Evolutionary conservation across 2,888 invertebrate species (phyloP).

Genomic region (Tenthredo livida): DNA sequence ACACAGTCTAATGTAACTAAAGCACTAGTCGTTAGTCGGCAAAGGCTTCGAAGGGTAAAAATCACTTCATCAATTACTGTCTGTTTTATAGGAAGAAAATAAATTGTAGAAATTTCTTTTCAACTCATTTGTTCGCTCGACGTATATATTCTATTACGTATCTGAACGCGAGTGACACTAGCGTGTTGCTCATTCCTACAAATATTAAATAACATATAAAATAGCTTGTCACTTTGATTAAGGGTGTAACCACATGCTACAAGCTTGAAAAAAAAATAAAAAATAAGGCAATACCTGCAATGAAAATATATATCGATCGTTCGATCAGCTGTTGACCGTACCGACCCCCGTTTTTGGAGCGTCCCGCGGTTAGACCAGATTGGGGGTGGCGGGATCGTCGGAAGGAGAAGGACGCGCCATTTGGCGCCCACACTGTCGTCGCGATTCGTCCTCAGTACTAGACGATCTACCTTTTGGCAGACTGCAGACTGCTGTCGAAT

Average conservation of each 20-base stretch:
- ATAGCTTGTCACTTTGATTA: conserved; percentile 53
- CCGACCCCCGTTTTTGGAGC: conserved; percentile 41
- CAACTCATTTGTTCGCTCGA: neutral
- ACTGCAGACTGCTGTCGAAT: conserved; percentile 1
- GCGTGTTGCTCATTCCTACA: conserved; percentile 6
- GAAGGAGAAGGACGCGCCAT: conserved; percentile 47
- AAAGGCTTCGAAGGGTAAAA: neutral
- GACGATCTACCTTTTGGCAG: conserved; percentile 30
- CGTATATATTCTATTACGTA: neutral
- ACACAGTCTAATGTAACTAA: conserved; percentile 8
- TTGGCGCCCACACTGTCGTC: conserved; percentile 36
- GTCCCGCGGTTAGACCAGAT: conserved; percentile 33
- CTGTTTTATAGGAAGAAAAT: neutral
- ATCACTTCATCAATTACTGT: conserved; percentile 25
- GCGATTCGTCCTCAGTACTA: conserved; percentile 38
- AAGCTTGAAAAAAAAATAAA: conserved; percentile 25
- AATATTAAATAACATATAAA: neutral
- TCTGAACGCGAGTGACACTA: neutral
- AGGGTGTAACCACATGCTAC: conserved; percentile 40
- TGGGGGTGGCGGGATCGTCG: conserved; percentile 44
- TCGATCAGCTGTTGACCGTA: conserved; percentile 52
- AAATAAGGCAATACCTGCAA: conserved; percentile 22
- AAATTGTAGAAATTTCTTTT: neutral
- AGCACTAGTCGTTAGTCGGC: neutral
- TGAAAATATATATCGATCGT: conserved; percentile 49